Conservation (phyloP, 2,888 invertebrate species). For the Panorpa germanica region DNA sequence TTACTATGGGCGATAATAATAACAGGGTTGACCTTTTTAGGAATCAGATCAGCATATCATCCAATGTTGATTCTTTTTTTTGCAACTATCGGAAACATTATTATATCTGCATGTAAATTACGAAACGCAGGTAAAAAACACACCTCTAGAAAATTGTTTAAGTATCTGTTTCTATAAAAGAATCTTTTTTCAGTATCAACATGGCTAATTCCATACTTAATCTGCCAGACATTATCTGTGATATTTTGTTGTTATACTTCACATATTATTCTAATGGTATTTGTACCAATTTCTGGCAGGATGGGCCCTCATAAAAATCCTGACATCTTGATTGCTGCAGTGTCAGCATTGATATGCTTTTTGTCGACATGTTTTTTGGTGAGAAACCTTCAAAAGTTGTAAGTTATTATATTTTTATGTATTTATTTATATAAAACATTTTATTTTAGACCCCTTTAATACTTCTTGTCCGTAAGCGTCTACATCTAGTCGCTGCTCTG, state of each 20-base stretch:
- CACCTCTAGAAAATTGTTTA: too few relatives aligned
- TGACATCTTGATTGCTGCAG: slow-evolving; percentile 24
- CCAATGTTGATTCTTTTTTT: slow-evolving; percentile 20
- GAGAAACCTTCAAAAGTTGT: slow-evolving; percentile 13
- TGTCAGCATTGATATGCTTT: slow-evolving; percentile 21
- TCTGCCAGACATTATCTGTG: too few relatives aligned
- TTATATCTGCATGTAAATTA: too few relatives aligned
- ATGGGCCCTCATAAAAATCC: slow-evolving; percentile 26
- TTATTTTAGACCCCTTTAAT: slow-evolving; percentile 15
- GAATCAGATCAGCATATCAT: slow-evolving; percentile 21
- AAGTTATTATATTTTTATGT: slow-evolving; percentile 3
- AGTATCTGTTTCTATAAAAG: too few relatives aligned
- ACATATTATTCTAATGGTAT: slow-evolving; percentile 18
- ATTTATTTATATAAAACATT: neutral
- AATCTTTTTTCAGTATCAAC: too few relatives aligned
- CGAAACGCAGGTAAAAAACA: too few relatives aligned
- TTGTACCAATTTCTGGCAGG: slow-evolving; percentile 25
- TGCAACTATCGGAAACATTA: too few relatives aligned
- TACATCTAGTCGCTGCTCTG: slow-evolving; percentile 15
- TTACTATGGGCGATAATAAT: slow-evolving; percentile 19
- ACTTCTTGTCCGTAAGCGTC: slow-evolving; percentile 17
- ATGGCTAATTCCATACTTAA: too few relatives aligned
- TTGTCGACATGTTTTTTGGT: slow-evolving; percentile 22
- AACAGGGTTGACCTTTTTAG: slow-evolving; percentile 18
- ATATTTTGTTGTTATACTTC: too few relatives aligned